Conservation (phyloP, 2,888 invertebrate species). For the Amaurobius ferox region DNA sequence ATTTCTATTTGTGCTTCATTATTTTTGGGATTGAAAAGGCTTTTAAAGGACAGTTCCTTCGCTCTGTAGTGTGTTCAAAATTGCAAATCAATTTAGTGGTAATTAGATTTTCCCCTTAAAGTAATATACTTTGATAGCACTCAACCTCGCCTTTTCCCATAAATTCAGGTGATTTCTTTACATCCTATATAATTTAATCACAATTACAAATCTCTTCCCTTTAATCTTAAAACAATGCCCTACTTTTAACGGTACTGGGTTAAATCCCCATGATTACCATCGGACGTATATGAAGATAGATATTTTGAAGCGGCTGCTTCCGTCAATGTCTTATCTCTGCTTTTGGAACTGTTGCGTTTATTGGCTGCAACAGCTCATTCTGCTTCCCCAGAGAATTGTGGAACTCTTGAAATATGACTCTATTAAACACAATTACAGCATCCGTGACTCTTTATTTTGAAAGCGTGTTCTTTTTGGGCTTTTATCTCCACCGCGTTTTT, state of each 20-base stretch:
- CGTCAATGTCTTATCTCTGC: background rate
- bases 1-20: too few relatives aligned
- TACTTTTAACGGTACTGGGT: background rate
- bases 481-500: background rate
- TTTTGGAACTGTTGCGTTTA: background rate
- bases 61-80: too few relatives aligned
- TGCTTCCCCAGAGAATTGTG: too few relatives aligned
- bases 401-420: background rate
- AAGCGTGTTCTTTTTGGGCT: background rate
- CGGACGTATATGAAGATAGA: background rate
- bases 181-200: too few relatives aligned
- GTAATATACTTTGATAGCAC: too few relatives aligned
- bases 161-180: too few relatives aligned
- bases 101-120: too few relatives aligned
- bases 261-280: background rate
- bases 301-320: background rate
- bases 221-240: background rate
- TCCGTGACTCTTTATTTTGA: background rate
- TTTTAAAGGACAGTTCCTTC: too few relatives aligned
- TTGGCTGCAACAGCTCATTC: background rate
- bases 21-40: too few relatives aligned
- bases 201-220: too few relatives aligned
- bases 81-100: too few relatives aligned
- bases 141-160: too few relatives aligned
- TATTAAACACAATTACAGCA: constrained; percentile 9